Evolutionary conservation across 2,113 vertebrate genomes (phyloP).

Genomic region (Strigops habroptila): DNA sequence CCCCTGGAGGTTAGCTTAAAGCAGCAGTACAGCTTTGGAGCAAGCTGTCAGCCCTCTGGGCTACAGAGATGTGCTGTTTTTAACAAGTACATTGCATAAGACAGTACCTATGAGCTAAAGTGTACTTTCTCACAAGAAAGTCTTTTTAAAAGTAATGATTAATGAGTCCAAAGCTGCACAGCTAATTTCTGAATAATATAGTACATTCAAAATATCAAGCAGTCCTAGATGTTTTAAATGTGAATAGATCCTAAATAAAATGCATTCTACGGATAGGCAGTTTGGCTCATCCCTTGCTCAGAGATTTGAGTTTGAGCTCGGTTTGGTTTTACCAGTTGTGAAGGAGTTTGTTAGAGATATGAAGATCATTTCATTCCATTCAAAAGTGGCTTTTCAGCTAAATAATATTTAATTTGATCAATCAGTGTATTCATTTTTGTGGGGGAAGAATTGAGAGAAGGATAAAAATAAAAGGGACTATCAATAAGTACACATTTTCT

Average conservation of each 20-base stretch:
- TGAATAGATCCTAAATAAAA: neutral
- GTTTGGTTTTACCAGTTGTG: neutral
- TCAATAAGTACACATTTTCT: neutral
- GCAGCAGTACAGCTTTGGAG: constrained; percentile 64
- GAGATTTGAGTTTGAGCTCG: neutral
- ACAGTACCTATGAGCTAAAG: constrained; percentile 22
- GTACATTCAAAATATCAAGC: neutral
- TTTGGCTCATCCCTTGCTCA: neutral
- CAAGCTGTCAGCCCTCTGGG: constrained; percentile 77
- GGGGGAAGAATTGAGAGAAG: neutral
- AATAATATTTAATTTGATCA: neutral
- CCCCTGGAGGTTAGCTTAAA: constrained; percentile 72
- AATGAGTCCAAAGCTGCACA: neutral
- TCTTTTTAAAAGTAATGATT: neutral
- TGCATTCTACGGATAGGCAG: neutral
- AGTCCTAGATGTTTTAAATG: neutral
- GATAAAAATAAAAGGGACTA: neutral
- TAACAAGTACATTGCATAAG: constrained; percentile 70
- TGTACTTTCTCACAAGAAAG: constrained; percentile 23
- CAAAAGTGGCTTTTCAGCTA: neutral
- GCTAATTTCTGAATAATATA: neutral
- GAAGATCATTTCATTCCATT: neutral
- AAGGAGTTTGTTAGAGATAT: neutral
- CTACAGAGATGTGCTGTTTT: constrained; percentile 70
- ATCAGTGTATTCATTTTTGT: neutral